Percentiles rank a stretch among this genome's conserved stretches.
These are phyloP conservation scores for Meta bourneti DNA, from an alignment of 2,888 invertebrate species.

Conservation along the genomic window DNA sequence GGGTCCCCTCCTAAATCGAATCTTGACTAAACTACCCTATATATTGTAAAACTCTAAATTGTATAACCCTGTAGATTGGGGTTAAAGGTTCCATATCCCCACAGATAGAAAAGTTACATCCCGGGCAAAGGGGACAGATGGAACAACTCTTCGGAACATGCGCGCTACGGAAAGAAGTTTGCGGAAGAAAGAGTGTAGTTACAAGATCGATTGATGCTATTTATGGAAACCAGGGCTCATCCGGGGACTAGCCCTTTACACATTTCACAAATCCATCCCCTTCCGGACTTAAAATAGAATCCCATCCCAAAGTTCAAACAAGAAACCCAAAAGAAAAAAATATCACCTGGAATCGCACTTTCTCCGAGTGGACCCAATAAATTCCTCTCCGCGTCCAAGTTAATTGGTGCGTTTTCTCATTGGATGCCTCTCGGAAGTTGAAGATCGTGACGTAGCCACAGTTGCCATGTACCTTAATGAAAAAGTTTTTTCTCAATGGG, in stretches of 20 bases:
- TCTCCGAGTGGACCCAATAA: constrained; percentile 16
- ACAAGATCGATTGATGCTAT: constrained; percentile 73
- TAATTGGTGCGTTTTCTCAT: constrained; percentile 41
- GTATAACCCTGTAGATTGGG: too few relatives aligned
- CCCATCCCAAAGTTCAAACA: constrained; percentile 7
- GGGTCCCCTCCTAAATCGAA: too few relatives aligned
- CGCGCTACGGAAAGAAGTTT: constrained; percentile 65
- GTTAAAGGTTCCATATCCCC: too few relatives aligned
- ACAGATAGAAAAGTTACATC: too few relatives aligned
- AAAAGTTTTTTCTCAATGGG: constrained; percentile 30
- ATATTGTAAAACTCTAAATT: too few relatives aligned
- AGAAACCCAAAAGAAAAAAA: constrained; percentile 12
- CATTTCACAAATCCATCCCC: constrained; percentile 65
- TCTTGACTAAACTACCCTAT: too few relatives aligned
- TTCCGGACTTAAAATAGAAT: constrained; percentile 68
- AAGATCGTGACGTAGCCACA: constrained; percentile 22
- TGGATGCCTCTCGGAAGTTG: constrained; percentile 4
- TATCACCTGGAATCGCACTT: neutral
- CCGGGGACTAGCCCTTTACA: constrained; percentile 69
- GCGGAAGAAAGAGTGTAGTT: constrained; percentile 59
- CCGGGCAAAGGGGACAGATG: too few relatives aligned
- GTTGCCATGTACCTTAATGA: constrained; percentile 13
- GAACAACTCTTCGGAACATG: constrained; percentile 24
- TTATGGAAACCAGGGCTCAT: constrained; percentile 68
- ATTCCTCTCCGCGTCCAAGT: neutral